Percentiles rank a stretch among this genome's conserved stretches.
Conservation (phyloP, 2,888 invertebrate species). For the Drosophila lacicola region DNA sequence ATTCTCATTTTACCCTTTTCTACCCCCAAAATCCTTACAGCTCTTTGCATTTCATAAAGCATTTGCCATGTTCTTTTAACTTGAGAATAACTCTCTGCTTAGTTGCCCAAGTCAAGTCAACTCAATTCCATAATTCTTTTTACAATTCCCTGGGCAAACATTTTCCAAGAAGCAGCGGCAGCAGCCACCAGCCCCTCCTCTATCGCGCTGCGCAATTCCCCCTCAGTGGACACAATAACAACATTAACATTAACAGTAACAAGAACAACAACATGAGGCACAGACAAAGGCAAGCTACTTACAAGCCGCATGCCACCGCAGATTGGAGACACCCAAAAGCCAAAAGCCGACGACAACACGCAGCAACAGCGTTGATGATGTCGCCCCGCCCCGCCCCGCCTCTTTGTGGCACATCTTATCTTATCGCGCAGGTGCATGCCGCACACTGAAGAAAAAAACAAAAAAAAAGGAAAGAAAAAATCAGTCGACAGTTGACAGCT, state of each 20-base stretch:
- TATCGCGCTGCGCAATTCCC: slow-evolving; percentile 7
- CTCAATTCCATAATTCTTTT: slow-evolving; percentile 62
- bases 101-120: slow-evolving; percentile 26
- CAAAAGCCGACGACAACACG: slow-evolving; percentile 43
- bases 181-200: not conserved
- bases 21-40: slow-evolving; percentile 9
- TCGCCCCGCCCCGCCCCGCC: slow-evolving; percentile 14
- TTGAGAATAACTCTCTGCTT: slow-evolving; percentile 10
- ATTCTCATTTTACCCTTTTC: slow-evolving; percentile 6
- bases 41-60: slow-evolving; percentile 14
- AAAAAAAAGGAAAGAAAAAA: slow-evolving; percentile 10
- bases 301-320: slow-evolving; percentile 75
- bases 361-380: slow-evolving; percentile 29
- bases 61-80: slow-evolving; percentile 19
- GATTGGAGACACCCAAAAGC: slow-evolving; percentile 54
- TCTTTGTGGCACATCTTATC: slow-evolving; percentile 62
- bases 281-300: slow-evolving; percentile 70
- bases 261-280: slow-evolving; percentile 44
- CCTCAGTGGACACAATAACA: slow-evolving; percentile 50
- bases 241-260: slow-evolving; percentile 58
- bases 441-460: slow-evolving; percentile 45
- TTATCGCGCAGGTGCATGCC: slow-evolving; percentile 76
- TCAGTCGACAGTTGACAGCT: slow-evolving; percentile 50
- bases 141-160: slow-evolving; percentile 70
- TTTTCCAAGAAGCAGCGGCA: slow-evolving; percentile 63